These are phyloP conservation scores for Sebastes diploproa DNA, from an alignment of 2,797 vertebrate genomes.

Conservation along the genomic window DNA sequence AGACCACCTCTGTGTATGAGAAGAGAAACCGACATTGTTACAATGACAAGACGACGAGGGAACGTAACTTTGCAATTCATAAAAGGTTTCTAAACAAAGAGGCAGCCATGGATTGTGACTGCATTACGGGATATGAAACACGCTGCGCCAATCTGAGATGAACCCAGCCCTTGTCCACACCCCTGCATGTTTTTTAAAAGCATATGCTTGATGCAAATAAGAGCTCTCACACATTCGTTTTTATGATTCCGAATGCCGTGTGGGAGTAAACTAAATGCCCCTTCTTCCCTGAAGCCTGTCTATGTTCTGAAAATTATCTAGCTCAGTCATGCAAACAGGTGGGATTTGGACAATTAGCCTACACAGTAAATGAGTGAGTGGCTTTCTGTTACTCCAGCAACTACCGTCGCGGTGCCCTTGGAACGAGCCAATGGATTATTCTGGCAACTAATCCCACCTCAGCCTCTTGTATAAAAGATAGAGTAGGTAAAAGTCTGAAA, in stretches of 20 bases:
- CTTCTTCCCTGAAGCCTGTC: slow-evolving; percentile 31
- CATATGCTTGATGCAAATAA: slow-evolving; percentile 39
- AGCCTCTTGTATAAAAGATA: background rate
- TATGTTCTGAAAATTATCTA: slow-evolving; percentile 36
- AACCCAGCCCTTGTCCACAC: slow-evolving; percentile 28
- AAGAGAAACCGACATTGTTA: background rate
- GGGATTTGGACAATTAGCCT: slow-evolving; percentile 37
- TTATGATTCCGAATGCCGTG: slow-evolving; percentile 45
- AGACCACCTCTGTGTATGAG: background rate
- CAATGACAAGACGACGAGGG: slow-evolving; percentile 3
- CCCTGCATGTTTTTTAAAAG: slow-evolving; percentile 45
- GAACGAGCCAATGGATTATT: slow-evolving; percentile 6
- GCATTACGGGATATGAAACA: background rate
- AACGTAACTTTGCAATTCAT: background rate
- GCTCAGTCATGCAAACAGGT: slow-evolving; percentile 51
- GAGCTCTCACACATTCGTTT: slow-evolving; percentile 39
- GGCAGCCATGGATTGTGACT: background rate
- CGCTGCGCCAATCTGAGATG: slow-evolving; percentile 3
- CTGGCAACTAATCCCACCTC: background rate
- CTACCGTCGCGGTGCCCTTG: background rate
- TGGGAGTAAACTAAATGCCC: slow-evolving; percentile 54
- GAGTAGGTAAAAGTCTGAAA: background rate
- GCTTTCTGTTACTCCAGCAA: slow-evolving; percentile 4
- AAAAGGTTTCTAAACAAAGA: slow-evolving; percentile 11
- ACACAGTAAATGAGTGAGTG: slow-evolving; percentile 9